Percentiles rank a stretch among this genome's conserved stretches.
These are phyloP conservation scores for Acropora yongei DNA, from an alignment of 64 coral and sea anemone genomes.

Conservation along the genomic window DNA sequence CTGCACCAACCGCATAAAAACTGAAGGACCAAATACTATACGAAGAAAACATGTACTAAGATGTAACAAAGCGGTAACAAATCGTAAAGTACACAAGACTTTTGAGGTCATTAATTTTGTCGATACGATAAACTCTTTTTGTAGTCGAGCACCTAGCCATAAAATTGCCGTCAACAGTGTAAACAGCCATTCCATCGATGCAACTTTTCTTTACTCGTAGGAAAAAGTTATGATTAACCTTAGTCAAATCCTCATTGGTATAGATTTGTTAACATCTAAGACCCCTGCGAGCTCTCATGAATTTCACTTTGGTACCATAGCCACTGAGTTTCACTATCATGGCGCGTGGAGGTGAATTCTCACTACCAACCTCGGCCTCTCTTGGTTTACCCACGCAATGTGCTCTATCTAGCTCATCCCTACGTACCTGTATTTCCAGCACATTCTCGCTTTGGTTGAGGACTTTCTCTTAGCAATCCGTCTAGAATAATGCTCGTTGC, in stretches of 20 bases:
- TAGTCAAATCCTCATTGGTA: not conserved
- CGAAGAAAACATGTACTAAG: too few species aligned
- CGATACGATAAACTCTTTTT: not conserved
- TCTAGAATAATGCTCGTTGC: not conserved
- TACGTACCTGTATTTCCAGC: not conserved
- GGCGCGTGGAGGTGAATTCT: not conserved
- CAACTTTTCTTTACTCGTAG: not conserved
- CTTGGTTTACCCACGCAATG: not conserved
- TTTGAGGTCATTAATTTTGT: not conserved
- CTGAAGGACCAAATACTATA: too few species aligned
- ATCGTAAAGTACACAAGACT: not conserved
- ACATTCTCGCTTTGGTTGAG: not conserved
- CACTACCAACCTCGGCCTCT: not conserved
- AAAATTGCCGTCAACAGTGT: too few species aligned
- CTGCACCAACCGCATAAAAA: too few species aligned
- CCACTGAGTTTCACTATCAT: not conserved
- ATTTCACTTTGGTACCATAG: too few species aligned
- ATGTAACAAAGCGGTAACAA: too few species aligned
- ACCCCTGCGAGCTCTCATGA: not conserved
- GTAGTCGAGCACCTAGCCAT: not conserved
- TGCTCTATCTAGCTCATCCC: not conserved
- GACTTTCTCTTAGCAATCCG: not conserved
- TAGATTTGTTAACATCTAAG: not conserved
- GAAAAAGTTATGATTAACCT: not conserved
- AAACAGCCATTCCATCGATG: too few species aligned